Evolutionary conservation across 2,888 invertebrate species (phyloP).

Genomic region (Yponomeuta evonymella): DNA sequence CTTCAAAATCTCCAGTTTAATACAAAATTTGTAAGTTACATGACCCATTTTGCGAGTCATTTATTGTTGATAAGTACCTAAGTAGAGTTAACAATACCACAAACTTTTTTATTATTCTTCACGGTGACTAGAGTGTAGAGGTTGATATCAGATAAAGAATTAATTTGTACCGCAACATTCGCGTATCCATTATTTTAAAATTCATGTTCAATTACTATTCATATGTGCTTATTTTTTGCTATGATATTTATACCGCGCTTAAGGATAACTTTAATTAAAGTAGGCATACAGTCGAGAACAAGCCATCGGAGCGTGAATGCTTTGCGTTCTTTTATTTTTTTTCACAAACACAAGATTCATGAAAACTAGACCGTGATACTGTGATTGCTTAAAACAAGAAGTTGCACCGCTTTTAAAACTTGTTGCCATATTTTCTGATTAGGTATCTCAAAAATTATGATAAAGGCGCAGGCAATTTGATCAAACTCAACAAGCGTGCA

Average conservation of each 20-base stretch:
- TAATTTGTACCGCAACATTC: not conserved
- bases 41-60: too few relatives aligned
- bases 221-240: not conserved
- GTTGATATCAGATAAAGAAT: not conserved
- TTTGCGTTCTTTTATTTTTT: not conserved
- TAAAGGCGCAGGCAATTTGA: not conserved
- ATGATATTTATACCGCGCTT: not conserved
- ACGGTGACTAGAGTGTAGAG: not conserved
- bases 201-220: not conserved
- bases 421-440: not conserved
- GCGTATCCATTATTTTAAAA: not conserved
- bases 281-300: not conserved
- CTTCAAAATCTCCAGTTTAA: too few relatives aligned
- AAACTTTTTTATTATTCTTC: too few relatives aligned
- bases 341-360: slow-evolving; percentile 1
- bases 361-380: slow-evolving; percentile 7
- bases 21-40: too few relatives aligned
- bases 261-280: slow-evolving; percentile 4
- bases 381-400: not conserved
- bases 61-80: too few relatives aligned
- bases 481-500: too few relatives aligned
- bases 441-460: not conserved
- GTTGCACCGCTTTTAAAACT: not conserved
- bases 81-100: too few relatives aligned
- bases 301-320: not conserved